Evolutionary conservation across 2,888 invertebrate species (phyloP), one percentile per base, ranked within the genome.

Genomic region (Drosophila atroscutellata): DNA sequence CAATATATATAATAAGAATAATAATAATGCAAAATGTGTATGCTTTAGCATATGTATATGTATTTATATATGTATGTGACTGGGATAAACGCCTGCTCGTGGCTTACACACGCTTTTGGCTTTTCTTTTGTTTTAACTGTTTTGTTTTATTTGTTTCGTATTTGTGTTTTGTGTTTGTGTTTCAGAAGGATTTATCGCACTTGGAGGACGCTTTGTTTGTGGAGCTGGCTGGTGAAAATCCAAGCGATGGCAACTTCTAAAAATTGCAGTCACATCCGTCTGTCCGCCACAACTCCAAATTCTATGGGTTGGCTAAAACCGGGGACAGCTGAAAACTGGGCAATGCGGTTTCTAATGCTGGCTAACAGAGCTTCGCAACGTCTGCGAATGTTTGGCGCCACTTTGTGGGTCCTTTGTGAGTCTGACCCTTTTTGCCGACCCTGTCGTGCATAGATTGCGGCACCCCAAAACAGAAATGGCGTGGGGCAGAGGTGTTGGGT

Each of bases 171-270:
- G 49, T 50, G 50, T 30, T 86, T 85, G 87, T 81, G 62, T 81
- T 85, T 72, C 76, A 70, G 67, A 61, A 79, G 85, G 88, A 85
- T 85, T 85, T 85, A 89, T 85, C 88, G 83, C 85, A 89, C 90
- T 90, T 85, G 86, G 71, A 70, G 77, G 75, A 68, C 80, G 86
- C 90, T 87, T 89, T 89, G 88, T 85, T 85, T 87, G 90, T 64
- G 88, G 82, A 68, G 69, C 71, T 65, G 69, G 15, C n/a, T 56
- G 36, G 13, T 77, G 75, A 85, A 85, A 85, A 85, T 89, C 85
- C 90, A 64, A 75, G 80, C 82, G 76, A 66, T 67, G 84, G 72
- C 85, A 78, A 62, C 68, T 75, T 83, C 77, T 73, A 81, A 77
- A 76, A 82, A 85, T 77, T 84, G 88, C 90, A 85, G 86, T 75